Conservation (phyloP, 2,797 vertebrate genomes). For the Adelosebastes latens region DNA sequence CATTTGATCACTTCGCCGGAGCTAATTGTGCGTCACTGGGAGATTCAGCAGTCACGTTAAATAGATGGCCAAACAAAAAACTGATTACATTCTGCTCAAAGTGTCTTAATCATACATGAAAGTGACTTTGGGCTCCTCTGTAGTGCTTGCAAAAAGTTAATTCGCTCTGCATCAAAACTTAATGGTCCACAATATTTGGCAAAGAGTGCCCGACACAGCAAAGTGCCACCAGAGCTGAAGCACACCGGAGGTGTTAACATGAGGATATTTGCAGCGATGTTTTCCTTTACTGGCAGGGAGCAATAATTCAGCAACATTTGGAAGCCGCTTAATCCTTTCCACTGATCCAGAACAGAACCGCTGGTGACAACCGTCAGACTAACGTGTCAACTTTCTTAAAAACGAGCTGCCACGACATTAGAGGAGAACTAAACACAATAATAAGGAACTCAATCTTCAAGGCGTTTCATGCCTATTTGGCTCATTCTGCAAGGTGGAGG, state of each 20-base stretch:
- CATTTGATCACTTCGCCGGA: conserved; percentile 51
- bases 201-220: background rate
- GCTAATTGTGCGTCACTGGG: conserved; percentile 42
- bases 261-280: conserved; percentile 38
- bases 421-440: conserved; percentile 27
- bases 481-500: conserved; percentile 58
- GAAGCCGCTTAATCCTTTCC: conserved; percentile 49
- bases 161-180: conserved; percentile 36
- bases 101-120: conserved; percentile 54
- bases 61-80: conserved; percentile 43
- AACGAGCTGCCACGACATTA: conserved; percentile 55
- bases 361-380: conserved; percentile 52
- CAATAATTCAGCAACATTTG: conserved; percentile 62
- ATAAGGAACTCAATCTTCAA: conserved; percentile 53
- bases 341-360: conserved; percentile 69
- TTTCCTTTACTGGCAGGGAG: conserved; percentile 43
- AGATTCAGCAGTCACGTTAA: conserved; percentile 37
- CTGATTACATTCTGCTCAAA: conserved; percentile 38
- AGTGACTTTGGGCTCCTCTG: conserved; percentile 54
- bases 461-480: conserved; percentile 45
- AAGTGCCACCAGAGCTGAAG: conserved; percentile 18
- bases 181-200: conserved; percentile 47
- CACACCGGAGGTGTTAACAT: conserved; percentile 23
- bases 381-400: conserved; percentile 51
- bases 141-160: conserved; percentile 24